A percentile compares a stretch with the other conserved stretches of the same genome.
These are phyloP conservation scores for Lepidostoma basale DNA, from an alignment of 1,140 invertebrate species.

Conservation along the genomic window DNA sequence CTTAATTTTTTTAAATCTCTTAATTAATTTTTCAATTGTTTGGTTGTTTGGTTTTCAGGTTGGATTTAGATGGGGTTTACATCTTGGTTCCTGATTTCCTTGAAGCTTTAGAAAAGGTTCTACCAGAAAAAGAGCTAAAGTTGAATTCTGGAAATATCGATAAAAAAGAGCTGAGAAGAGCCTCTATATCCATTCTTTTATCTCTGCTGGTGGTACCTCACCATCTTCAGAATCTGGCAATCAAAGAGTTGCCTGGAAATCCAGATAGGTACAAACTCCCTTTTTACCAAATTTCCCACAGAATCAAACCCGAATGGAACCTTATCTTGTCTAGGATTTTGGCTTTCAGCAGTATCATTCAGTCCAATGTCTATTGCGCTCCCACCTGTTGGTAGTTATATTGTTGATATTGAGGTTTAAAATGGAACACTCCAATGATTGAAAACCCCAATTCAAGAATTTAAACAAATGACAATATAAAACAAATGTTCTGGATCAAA, in stretches of 20 bases:
- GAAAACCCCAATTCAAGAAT: no score
- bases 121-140: slow-evolving; percentile 78
- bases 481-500: not conserved
- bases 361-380: no score
- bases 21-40: no score
- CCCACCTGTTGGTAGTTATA: no score
- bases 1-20: no score
- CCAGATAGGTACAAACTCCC: slow-evolving; percentile 33
- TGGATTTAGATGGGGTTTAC: slow-evolving; percentile 93
- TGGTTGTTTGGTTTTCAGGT: slow-evolving; percentile 59
- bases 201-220: slow-evolving; percentile 89
- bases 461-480: no score
- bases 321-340: slow-evolving; percentile 4
- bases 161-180: slow-evolving; percentile 82
- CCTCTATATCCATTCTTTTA: slow-evolving; percentile 87
- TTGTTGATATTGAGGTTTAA: no score
- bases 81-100: slow-evolving; percentile 89
- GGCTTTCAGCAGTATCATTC: no score
- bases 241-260: slow-evolving; percentile 71
- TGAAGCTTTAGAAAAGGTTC: slow-evolving; percentile 84
- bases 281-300: not conserved
- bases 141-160: slow-evolving; percentile 68
- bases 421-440: no score
- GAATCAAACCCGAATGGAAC: no score
- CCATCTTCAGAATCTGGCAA: slow-evolving; percentile 84